Evolutionary conservation across 2,888 invertebrate species (phyloP).

Genomic region (Drosophila emarginata): DNA sequence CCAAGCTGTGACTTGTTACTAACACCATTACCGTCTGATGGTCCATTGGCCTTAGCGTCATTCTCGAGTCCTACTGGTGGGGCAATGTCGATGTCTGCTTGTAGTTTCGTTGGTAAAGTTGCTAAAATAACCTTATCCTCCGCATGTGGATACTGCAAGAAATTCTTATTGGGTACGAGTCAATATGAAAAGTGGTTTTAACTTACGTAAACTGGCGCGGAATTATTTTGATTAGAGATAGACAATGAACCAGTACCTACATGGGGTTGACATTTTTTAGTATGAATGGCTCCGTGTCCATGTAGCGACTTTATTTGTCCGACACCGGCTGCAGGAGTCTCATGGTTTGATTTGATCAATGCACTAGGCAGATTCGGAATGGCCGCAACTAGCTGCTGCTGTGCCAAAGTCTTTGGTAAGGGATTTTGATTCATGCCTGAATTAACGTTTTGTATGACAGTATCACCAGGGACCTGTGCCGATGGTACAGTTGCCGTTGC

Average conservation of each 20-base stretch:
- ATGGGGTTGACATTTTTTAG: slow-evolving; percentile 43
- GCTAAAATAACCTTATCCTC: slow-evolving; percentile 45
- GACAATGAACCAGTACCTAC: slow-evolving; percentile 34
- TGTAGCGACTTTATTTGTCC: slow-evolving; percentile 41
- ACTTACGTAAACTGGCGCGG: slow-evolving; percentile 74
- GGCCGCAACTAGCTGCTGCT: slow-evolving; percentile 47
- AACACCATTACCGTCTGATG: slow-evolving; percentile 7
- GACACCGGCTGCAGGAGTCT: slow-evolving; percentile 47
- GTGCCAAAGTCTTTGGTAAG: slow-evolving; percentile 48
- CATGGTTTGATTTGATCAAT: slow-evolving; percentile 59
- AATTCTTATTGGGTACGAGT: background rate
- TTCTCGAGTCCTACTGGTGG: slow-evolving; percentile 7
- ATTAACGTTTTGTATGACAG: slow-evolving; percentile 62
- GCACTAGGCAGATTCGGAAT: slow-evolving; percentile 52
- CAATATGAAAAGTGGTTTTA: background rate
- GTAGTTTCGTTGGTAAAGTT: slow-evolving; percentile 32
- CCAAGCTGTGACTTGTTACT: slow-evolving; percentile 20
- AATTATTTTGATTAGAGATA: slow-evolving; percentile 69
- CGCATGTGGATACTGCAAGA: slow-evolving; percentile 48
- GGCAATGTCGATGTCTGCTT: slow-evolving; percentile 12
- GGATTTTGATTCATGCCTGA: slow-evolving; percentile 77
- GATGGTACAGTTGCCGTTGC: slow-evolving; percentile 83
- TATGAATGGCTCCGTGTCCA: slow-evolving; percentile 38
- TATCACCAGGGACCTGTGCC: slow-evolving; percentile 50
- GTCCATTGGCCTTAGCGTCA: slow-evolving; percentile 30